Conservation (phyloP, 2,113 vertebrate species). For the Typhlomys cinereus region DNA sequence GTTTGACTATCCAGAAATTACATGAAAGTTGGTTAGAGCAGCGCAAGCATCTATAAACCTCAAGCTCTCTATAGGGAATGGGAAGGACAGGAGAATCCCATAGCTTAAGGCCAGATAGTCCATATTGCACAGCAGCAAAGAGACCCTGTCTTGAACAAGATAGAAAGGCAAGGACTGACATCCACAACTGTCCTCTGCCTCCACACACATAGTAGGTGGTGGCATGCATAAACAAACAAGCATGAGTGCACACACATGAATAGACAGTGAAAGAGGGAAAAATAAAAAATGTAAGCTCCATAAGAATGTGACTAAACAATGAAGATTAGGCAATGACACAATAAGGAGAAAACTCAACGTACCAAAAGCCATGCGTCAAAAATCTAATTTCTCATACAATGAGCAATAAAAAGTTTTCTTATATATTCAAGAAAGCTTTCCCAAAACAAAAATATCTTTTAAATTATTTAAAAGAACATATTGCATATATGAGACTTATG, state of each 20-base stretch:
- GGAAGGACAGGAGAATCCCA: no score
- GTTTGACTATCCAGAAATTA: no score
- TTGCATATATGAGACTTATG: neutral
- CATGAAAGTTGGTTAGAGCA: no score
- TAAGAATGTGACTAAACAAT: constrained; percentile 41
- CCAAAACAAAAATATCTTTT: constrained; percentile 56
- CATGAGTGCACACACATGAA: neutral
- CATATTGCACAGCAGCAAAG: no score
- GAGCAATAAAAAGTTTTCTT: neutral
- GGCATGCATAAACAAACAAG: no score
- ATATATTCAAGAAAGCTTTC: neutral
- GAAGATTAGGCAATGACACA: constrained; percentile 13
- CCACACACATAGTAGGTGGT: no score
- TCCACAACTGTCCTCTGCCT: no score
- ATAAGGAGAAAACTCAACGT: neutral
- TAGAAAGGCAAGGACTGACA: no score
- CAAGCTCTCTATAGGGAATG: no score
- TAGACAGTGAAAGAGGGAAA: neutral
- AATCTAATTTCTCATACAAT: neutral
- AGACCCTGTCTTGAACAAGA: no score
- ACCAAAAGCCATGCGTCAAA: neutral
- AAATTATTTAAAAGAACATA: constrained; percentile 7
- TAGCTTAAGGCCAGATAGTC: no score
- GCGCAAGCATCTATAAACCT: no score
- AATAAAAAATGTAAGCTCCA: neutral